phyloP scores from a whole-genome alignment of 2,888 invertebrate genomes.

The Aplocera efformata region DNA sequence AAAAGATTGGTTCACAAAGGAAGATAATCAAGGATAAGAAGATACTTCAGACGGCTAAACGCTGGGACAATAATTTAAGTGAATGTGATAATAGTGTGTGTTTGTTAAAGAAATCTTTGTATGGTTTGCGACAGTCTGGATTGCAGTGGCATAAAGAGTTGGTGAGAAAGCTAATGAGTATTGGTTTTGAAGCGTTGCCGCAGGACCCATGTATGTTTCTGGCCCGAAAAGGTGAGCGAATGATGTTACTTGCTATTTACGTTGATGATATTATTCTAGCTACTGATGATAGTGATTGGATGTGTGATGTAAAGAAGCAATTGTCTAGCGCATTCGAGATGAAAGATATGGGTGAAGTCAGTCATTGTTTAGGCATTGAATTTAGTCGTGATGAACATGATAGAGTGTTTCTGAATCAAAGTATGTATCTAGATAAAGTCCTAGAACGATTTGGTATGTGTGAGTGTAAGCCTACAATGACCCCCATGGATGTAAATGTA shows the following conservation, averaged over 20 bases:
- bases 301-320: not conserved
- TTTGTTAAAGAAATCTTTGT: not conserved
- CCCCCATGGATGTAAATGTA: not conserved
- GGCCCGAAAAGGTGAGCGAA: not conserved
- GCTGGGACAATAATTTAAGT: no score
- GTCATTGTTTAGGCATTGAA: not conserved
- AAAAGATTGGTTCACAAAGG: not conserved
- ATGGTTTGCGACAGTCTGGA: constrained; percentile 1
- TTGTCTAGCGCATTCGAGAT: not conserved
- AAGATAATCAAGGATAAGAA: not conserved
- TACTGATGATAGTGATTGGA: not conserved
- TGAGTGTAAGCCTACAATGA: constrained; percentile 1
- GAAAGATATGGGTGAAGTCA: constrained; percentile 1
- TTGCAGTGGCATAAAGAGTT: not conserved
- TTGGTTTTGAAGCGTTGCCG: not conserved
- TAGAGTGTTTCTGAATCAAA: not conserved
- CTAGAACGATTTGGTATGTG: constrained; percentile 1
- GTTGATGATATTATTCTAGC: constrained; percentile 3
- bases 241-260: not conserved
- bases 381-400: not conserved
- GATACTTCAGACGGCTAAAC: not conserved
- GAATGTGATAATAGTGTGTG: not conserved
- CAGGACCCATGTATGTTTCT: not conserved
- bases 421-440: constrained; percentile 1
- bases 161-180: not conserved